Evolutionary conservation across 2,888 invertebrate genomes (phyloP).

Genomic region (Spilosoma lubricipeda): DNA sequence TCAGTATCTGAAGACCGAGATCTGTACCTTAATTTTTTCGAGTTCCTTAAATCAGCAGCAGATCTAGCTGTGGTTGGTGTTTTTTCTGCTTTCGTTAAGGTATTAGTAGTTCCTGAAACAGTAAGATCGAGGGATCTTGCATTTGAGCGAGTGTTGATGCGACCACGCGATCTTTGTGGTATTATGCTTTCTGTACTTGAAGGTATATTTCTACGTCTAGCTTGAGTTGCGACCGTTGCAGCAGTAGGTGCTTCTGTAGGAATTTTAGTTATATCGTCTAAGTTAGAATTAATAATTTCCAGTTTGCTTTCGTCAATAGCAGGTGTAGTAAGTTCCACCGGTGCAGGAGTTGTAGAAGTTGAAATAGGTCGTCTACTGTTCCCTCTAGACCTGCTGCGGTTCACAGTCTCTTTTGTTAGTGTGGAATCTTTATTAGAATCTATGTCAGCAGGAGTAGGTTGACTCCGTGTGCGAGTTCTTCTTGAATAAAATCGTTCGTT

Average conservation of each 20-base stretch:
- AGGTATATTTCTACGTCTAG: conserved; percentile 67
- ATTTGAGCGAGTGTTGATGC: conserved; percentile 66
- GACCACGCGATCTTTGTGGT: conserved; percentile 61
- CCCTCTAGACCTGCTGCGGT: conserved; percentile 64
- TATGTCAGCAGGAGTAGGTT: conserved; percentile 56
- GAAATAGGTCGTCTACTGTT: conserved; percentile 54
- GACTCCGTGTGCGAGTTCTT: conserved; percentile 75
- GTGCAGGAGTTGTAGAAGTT: conserved; percentile 52
- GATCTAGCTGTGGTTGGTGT: conserved; percentile 70
- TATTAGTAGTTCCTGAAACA: conserved; percentile 75
- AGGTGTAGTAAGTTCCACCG: conserved; percentile 58
- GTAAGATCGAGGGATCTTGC: conserved; percentile 68
- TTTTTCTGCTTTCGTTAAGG: conserved; percentile 68
- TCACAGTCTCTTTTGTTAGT: conserved; percentile 58
- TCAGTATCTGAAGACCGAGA: conserved; percentile 73
- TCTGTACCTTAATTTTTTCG: conserved; percentile 75
- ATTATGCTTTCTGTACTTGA: conserved; percentile 61
- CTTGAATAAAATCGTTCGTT: conserved; percentile 78
- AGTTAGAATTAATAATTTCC: conserved; percentile 65
- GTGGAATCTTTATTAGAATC: conserved; percentile 54
- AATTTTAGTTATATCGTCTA: conserved; percentile 67
- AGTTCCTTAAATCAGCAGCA: conserved; percentile 65
- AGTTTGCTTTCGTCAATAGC: conserved; percentile 66
- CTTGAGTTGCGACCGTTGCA: conserved; percentile 60
- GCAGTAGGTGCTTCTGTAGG: conserved; percentile 58